A percentile compares a stretch with the other conserved stretches of the same genome.
Conservation (phyloP, 2,797 vertebrate species). For the Oreonectes daqikongensis region DNA sequence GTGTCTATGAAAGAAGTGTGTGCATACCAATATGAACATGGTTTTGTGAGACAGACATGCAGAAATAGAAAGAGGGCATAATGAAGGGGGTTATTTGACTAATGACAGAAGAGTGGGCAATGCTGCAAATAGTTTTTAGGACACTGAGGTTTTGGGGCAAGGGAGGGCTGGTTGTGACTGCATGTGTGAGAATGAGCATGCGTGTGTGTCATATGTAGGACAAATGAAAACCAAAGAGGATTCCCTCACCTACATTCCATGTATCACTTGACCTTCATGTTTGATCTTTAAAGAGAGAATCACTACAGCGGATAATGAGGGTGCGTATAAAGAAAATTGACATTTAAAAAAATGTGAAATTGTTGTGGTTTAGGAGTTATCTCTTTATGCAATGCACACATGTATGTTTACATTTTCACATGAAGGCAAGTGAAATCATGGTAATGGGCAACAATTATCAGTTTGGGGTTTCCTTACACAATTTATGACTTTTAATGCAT, state of each 20-base stretch:
- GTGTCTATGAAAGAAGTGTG: neutral
- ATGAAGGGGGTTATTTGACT: slow-evolving; percentile 22
- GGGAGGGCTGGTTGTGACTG: slow-evolving; percentile 24
- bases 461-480: too few relatives aligned
- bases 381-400: neutral
- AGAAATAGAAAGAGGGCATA: slow-evolving; percentile 32
- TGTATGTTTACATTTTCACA: neutral
- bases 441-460: too few relatives aligned
- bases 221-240: slow-evolving; percentile 47
- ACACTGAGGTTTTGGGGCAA: slow-evolving; percentile 43
- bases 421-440: too few relatives aligned
- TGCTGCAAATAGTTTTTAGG: slow-evolving; percentile 47
- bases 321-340: neutral
- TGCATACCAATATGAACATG: neutral
- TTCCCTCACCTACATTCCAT: slow-evolving; percentile 45
- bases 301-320: neutral
- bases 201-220: slow-evolving; percentile 43
- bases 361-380: neutral
- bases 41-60: slow-evolving; percentile 16
- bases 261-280: slow-evolving; percentile 21
- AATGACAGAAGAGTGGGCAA: slow-evolving; percentile 13
- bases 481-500: too few relatives aligned
- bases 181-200: neutral
- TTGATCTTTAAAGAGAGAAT: neutral
- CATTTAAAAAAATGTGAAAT: neutral